A percentile compares a stretch with the other conserved stretches of the same genome.
phyloP scores from a whole-genome alignment of 2,113 vertebrate genomes.

The Clupea harengus region DNA sequence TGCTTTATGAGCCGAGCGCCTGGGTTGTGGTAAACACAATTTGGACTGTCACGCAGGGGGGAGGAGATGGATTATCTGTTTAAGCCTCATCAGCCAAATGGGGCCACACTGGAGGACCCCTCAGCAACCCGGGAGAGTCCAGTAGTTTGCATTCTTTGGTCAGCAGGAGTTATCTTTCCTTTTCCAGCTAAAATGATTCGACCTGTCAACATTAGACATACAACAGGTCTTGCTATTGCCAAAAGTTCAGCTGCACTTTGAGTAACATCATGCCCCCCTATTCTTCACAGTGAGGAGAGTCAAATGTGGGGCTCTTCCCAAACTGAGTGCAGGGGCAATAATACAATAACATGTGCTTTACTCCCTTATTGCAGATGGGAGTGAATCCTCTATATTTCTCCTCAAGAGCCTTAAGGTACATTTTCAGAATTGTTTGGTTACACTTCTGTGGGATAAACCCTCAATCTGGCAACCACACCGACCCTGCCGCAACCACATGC shows the following conservation, averaged over 20 bases:
- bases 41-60: conserved; percentile 55
- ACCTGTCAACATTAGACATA: conserved; percentile 18
- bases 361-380: conserved; percentile 28
- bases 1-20: conserved; percentile 60
- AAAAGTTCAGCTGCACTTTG: background rate
- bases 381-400: conserved; percentile 44
- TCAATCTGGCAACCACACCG: conserved; percentile 54
- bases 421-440: conserved; percentile 59
- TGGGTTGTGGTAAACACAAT: conserved; percentile 63
- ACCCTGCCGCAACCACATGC: conserved; percentile 57
- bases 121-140: background rate
- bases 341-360: conserved; percentile 11
- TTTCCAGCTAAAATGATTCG: conserved; percentile 23
- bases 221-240: conserved; percentile 4
- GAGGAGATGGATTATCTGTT: conserved; percentile 65
- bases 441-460: conserved; percentile 55
- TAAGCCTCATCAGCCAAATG: conserved; percentile 58
- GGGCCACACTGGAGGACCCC: conserved; percentile 63
- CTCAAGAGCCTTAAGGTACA: conserved; percentile 43
- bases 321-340: background rate
- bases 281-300: background rate
- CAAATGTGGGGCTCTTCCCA: background rate
- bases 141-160: conserved; percentile 45
- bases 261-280: background rate
- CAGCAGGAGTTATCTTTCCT: background rate